Conservation (phyloP, 2,888 invertebrate species). For the Morpho helenor region DNA sequence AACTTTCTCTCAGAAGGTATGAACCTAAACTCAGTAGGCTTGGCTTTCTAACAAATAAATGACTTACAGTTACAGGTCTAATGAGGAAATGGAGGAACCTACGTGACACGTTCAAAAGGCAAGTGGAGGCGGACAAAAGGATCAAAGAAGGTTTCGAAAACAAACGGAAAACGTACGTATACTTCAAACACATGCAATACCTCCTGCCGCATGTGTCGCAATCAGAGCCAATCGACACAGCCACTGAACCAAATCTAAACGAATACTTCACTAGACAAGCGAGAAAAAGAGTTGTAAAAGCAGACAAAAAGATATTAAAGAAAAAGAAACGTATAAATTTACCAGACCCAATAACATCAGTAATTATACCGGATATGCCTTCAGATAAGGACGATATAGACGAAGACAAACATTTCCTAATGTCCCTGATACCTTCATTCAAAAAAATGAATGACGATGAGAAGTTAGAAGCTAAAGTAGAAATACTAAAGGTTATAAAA, state of each 20-base stretch:
- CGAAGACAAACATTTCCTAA: slow-evolving; percentile 44
- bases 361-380: neutral
- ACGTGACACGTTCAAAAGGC: slow-evolving; percentile 43
- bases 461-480: slow-evolving; percentile 42
- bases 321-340: slow-evolving; percentile 1
- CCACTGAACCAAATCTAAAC: slow-evolving; percentile 22
- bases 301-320: neutral
- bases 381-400: slow-evolving; percentile 28
- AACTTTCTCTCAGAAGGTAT: no score
- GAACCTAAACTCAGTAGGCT: no score
- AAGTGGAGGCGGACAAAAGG: slow-evolving; percentile 35
- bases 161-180: slow-evolving; percentile 41
- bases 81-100: slow-evolving; percentile 47
- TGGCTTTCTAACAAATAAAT: no score
- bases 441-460: slow-evolving; percentile 43
- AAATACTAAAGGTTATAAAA: slow-evolving; percentile 44
- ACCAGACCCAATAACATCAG: neutral
- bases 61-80: slow-evolving; percentile 35
- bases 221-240: slow-evolving; percentile 14
- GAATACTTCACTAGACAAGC: slow-evolving; percentile 19
- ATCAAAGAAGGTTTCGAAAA: slow-evolving; percentile 30
- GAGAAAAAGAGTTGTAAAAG: slow-evolving; percentile 1
- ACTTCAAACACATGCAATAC: slow-evolving; percentile 45
- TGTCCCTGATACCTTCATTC: slow-evolving; percentile 45
- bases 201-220: slow-evolving; percentile 36